Base-by-base conservation (phyloP, 2,888 invertebrate species). In the Panzeria rudis region DNA sequence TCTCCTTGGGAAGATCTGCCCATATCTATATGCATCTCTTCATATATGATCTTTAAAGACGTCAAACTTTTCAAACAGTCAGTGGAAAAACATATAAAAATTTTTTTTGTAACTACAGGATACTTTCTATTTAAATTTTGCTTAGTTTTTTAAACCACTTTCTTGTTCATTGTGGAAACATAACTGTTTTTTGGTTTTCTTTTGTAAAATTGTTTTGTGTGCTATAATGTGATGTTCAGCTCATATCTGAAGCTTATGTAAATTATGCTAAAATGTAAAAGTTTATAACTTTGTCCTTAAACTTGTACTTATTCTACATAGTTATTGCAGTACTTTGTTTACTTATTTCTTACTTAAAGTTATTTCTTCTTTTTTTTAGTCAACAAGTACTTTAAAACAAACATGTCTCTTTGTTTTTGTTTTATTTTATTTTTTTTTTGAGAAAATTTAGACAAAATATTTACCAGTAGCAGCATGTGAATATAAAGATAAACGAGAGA, bases 191-290 rank as follows among this genome's bases (percentile, higher is more conserved):
- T 50, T 50, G 20, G 20, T 3, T 20, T 20, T 20, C 50, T 23
- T n/a, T 47, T 7, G 3, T 9, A 9, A 50, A 50, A 20, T 9
- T 20, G 0, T 50, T 50, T 54, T 54, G 1, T 54, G 25, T 13
- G 6, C 15, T 54, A 0, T 13, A 54, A 25, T 25, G 6, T 54
- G 15, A 25, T 25, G 25, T 25, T 25, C 13, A 25, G 11, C 13
- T 54, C 25, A 15, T 54, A 25, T 54, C 23, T 52, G 3, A 23
- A 52, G 52, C 20, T 52, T 52, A 52, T 52, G 52, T 54, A 54
- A 54, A 54, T 54, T 54, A 15, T 13, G 13, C 25, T 25, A 13
- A 52, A 25, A 13, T 23, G 7, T 13, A 23, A 13, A 54, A 25
- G 52, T 54, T 54, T 54, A 52, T 52, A 23, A 52, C 11, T 23